Evolutionary conservation across 2,797 vertebrate species (phyloP), one percentile per base, ranked within the genome.

Genomic region (Pangasius mekongensis): DNA sequence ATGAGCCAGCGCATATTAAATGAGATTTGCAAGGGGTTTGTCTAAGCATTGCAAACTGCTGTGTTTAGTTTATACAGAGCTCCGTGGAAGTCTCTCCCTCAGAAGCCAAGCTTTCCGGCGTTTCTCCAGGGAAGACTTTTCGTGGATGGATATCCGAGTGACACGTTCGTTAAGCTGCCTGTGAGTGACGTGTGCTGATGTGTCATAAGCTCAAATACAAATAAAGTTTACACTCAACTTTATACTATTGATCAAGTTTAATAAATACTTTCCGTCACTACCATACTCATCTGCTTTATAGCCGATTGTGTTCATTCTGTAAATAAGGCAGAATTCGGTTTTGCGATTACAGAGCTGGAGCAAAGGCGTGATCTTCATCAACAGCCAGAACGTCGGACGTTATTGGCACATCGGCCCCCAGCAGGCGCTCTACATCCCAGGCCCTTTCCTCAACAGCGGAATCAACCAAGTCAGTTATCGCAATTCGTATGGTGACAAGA

Each of bases 351-450:
- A 99, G 98, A 96, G 97, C 91, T 99, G 98, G 98, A 96, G 95
- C 43, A 99, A 99, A 93, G 98, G 98, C 49, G 97, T 97, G 2
- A 95, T 98, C 16, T 98, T 99, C 43, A 92, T 98, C 93, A 99
- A 99, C 2, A 97, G 97, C 4, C 92, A 96, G 89, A 99, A 99
- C 92, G 94, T 99, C 16, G 98, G 98, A 13, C 97, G 98, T 14
- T 99, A 99, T 92, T 99, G 98, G 98, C 97, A 97, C 36, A 93
- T 98, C 2, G 98, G 98, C 56, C 98, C 98, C 74, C 98, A 99
- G 93, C 96, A 98, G 94, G 95, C 97, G 0, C 97, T 99, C 14
- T 99, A 98, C 94, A 95, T 99, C 76, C 98, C 98, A 0, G 97
- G 96, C 2, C 95, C 97, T 10, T 97, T 98, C 94, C 94, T 99